Evolutionary conservation across 1,140 invertebrate genomes (phyloP), one percentile per base, ranked within the genome.

Genomic region (Delia radicum): DNA sequence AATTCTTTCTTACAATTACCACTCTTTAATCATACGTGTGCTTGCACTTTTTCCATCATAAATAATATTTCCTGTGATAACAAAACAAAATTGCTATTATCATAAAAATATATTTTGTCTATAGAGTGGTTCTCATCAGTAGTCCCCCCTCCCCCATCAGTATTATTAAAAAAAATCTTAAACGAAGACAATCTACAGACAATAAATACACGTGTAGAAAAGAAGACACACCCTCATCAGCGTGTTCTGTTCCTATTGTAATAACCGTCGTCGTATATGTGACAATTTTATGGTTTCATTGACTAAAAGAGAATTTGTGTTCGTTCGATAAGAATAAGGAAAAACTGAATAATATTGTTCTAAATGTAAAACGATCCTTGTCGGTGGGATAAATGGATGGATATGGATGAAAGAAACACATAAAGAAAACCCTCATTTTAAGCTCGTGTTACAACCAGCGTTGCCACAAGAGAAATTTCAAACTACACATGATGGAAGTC

Each of bases 361-460:
- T 42, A 42, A 10, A 42, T 42, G 37, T 42, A 42, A 42, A 42
- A 42, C 37, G 37, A 42, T 42, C 37, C 37, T 42, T 15, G 3
- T 42, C 37, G 3, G 37, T 42, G n/a, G 12, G 0, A 69, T 21
- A 37, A 21, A 33, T 37, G 15, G 21, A 69, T 10, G 65, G 24
- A 69, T 7, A 48, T 31, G 4, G 15, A 31, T 2, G 8, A 63
- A 3, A 67, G 28, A 1, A 31, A 29, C 28, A 31, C 15, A n/a
- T n/a, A 24, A 67, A 69, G n/a, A 37, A 69, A 69, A 33, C 65
- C 18, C 65, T 69, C 65, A 69, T 69, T 69, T 69, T 7, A 69
- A 37, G 65, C 65, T 69, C 65, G 65, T 69, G 65, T 69, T 37
- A 69, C 65, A 37, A 69, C n/a, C n/a, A n/a, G n/a, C n/a, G n/a